Percentiles rank a stretch among this genome's conserved stretches.
phyloP scores from a whole-genome alignment of 1,140 invertebrate species.

The Drosophila ironensis region DNA sequence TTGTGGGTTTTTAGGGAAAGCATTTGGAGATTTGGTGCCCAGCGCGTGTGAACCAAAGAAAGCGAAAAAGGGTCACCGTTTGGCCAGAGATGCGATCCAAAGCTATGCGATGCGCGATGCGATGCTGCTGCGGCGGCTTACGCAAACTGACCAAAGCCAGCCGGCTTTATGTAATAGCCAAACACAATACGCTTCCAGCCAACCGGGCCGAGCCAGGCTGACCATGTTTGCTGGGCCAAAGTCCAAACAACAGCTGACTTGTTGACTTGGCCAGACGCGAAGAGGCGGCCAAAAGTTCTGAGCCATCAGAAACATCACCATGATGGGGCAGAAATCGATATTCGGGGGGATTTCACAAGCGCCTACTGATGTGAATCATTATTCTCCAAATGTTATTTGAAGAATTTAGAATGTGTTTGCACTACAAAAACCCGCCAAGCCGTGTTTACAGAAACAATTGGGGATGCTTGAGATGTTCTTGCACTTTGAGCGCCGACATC shows the following conservation, averaged over 20 bases:
- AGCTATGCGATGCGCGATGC: slow-evolving; percentile 21
- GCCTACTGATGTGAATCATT: slow-evolving; percentile 12
- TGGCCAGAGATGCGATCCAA: slow-evolving; percentile 36
- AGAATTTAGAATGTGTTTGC: slow-evolving; percentile 7
- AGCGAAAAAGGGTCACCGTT: slow-evolving; percentile 68
- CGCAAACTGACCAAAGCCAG: slow-evolving; percentile 57
- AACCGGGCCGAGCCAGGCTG: no score
- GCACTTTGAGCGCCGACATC: no score
- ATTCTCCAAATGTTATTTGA: slow-evolving; percentile 14
- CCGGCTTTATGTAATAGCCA: slow-evolving; percentile 61
- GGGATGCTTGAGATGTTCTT: no score
- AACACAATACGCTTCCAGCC: slow-evolving; percentile 48
- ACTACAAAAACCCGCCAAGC: neutral
- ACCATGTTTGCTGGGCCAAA: slow-evolving; percentile 54
- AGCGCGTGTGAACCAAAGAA: slow-evolving; percentile 76
- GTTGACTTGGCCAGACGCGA: neutral
- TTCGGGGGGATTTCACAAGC: slow-evolving; percentile 23
- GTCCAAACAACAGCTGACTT: slow-evolving; percentile 23
- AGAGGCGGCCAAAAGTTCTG: slow-evolving; percentile 45
- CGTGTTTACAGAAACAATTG: no score
- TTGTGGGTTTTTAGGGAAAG: slow-evolving; percentile 69
- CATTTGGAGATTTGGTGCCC: slow-evolving; percentile 66
- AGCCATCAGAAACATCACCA: slow-evolving; percentile 53
- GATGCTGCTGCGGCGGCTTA: slow-evolving; percentile 31
- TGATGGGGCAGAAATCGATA: slow-evolving; percentile 52